Evolutionary conservation across 2,113 vertebrate species (phyloP), one percentile per base, ranked within the genome.

Genomic region (Thunnus maccoyii): DNA sequence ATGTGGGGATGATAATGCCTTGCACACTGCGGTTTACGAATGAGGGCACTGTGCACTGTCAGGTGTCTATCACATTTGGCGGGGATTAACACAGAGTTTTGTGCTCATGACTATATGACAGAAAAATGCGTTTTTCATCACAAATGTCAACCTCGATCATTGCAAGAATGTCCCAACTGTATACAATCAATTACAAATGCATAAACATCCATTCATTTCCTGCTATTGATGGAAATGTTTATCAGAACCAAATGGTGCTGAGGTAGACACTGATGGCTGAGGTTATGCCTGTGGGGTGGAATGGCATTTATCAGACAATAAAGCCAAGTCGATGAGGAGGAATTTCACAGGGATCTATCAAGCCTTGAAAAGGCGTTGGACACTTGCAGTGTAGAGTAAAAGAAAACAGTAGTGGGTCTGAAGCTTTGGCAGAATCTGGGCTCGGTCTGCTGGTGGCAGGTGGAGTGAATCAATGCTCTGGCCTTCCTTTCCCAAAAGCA

Each of bases 311-410:
- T 84, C 68, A 91, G 76, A 90, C 80, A 89, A 87, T 85, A 32
- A 80, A 80, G 44, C 81, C 72, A 80, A 73, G 78, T 75, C 66
- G 44, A 58, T 57, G 55, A 84, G 64, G 73, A 83, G 85, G 78
- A 86, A 91, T 91, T 92, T 87, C 79, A 85, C 72, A 83, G 74
- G 54, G 80, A 85, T 83, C 69, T 75, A 63, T 87, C 72, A 86
- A 82, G 73, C 76, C 69, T 63, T 78, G 82, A 85, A 78, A 78
- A 76, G 66, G 70, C 48, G 20, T 55, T 76, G 52, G 73, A 78
- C 60, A 74, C 72, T 73, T 57, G 82, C 77, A 16, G 70, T 25
- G 65, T 57, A 4, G 48, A 75, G 67, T 82, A 77, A 92, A 91
- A 90, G 69, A 82, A 90, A 92, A 81, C 85, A 90, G 46, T 70